phyloP scores from a whole-genome alignment of 2,113 vertebrate genomes.

The Mirounga angustirostris region DNA sequence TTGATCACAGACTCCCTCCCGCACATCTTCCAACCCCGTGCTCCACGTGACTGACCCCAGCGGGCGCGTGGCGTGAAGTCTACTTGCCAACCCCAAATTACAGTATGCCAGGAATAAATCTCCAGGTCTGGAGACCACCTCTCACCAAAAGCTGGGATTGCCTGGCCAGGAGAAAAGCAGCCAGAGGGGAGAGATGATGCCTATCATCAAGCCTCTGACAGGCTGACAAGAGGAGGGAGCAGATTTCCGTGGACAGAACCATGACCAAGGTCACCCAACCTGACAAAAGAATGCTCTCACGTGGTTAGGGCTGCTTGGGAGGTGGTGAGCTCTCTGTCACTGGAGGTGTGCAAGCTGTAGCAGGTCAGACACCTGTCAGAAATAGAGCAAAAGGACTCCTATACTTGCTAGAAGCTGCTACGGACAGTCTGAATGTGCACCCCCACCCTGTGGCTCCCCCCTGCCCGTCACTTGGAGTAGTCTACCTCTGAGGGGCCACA shows the following conservation, averaged over 20 bases:
- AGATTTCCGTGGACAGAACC: background rate
- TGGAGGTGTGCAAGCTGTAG: background rate
- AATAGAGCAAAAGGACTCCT: background rate
- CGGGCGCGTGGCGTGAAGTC: background rate
- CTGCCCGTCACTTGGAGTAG: background rate
- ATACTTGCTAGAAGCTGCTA: background rate
- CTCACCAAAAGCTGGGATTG: background rate
- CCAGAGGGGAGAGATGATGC: background rate
- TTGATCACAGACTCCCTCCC: background rate
- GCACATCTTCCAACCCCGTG: background rate
- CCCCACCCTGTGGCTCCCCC: background rate
- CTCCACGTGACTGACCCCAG: background rate
- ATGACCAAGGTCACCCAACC: rapidly evolving
- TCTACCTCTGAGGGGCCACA: background rate
- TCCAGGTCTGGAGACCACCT: background rate
- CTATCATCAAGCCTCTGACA: background rate
- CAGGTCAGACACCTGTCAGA: background rate
- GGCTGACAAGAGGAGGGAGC: background rate
- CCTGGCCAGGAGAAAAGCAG: background rate
- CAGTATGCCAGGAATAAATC: background rate
- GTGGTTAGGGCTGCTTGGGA: background rate
- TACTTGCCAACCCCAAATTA: background rate
- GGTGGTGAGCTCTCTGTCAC: background rate
- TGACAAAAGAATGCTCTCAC: background rate
- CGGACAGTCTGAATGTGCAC: background rate